These are phyloP conservation scores for Pomacea canaliculata DNA, from an alignment of 2,888 invertebrate genomes.

Conservation along the genomic window DNA sequence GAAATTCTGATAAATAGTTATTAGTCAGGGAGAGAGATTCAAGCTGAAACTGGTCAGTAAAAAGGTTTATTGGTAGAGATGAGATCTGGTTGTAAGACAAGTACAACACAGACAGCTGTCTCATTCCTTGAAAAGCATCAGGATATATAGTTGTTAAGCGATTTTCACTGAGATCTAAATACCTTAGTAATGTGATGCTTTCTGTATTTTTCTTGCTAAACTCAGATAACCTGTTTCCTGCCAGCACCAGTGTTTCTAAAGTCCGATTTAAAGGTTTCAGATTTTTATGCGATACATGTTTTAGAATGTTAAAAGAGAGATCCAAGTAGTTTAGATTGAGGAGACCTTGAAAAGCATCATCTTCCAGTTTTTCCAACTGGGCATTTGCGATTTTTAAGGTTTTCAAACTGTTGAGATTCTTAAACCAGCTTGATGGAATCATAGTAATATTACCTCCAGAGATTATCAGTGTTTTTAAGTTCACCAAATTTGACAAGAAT, in stretches of 20 bases:
- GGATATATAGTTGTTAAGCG: conserved; percentile 18
- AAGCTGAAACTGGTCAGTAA: conserved; percentile 21
- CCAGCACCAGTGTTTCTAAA: conserved; percentile 23
- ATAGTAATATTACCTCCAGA: conserved; percentile 21
- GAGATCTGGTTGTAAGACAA: conserved; percentile 28
- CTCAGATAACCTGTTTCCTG: conserved; percentile 25
- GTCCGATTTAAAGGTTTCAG: conserved; percentile 25
- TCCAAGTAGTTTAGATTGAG: conserved; percentile 29
- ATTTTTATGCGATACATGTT: conserved; percentile 6
- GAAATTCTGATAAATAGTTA: conserved; percentile 28
- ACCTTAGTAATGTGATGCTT: conserved; percentile 15
- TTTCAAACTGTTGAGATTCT: conserved; percentile 27
- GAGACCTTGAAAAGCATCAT: conserved; percentile 25
- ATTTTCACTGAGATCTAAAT: conserved; percentile 32
- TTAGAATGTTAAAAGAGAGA: conserved; percentile 32
- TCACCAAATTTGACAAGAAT: conserved; percentile 25
- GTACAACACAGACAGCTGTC: conserved; percentile 20
- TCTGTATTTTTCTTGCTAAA: conserved; percentile 10
- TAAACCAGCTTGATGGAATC: conserved; percentile 32
- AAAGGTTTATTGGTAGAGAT: conserved; percentile 21
- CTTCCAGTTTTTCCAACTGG: conserved; percentile 24
- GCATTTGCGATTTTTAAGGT: conserved; percentile 30
- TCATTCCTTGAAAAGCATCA: conserved; percentile 23
- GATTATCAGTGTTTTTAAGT: conserved; percentile 30
- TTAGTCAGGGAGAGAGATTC: conserved; percentile 22